These are phyloP conservation scores for Ophonus ardosiacus DNA, from an alignment of 2,888 invertebrate genomes.

Conservation along the genomic window DNA sequence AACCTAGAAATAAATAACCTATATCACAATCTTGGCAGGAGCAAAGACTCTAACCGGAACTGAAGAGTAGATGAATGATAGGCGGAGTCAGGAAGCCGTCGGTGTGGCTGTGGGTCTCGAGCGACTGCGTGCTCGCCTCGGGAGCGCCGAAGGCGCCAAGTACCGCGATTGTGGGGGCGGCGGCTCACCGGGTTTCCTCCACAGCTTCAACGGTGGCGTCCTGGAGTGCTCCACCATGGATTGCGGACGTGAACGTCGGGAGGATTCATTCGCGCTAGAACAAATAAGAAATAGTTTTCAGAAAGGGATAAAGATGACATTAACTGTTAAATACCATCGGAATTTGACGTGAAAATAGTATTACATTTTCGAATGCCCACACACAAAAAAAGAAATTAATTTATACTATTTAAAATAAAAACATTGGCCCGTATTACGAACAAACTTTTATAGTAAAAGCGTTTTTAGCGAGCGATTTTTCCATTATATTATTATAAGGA, in stretches of 20 bases:
- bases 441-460: too few species aligned
- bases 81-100: not conserved
- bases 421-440: too few species aligned
- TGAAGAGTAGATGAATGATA: slow-evolving; percentile 13
- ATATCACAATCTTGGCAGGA: slow-evolving; percentile 37
- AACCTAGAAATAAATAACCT: slow-evolving; percentile 46
- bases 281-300: not conserved
- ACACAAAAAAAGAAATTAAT: not conserved
- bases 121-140: slow-evolving; percentile 72
- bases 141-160: slow-evolving; percentile 69
- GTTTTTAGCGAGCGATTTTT: too few species aligned
- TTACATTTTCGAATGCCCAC: not conserved
- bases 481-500: too few species aligned
- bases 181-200: slow-evolving; percentile 72
- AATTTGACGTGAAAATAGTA: not conserved
- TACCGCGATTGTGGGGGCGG: slow-evolving; percentile 70
- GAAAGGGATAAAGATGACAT: not conserved
- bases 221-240: slow-evolving; percentile 67
- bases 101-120: slow-evolving; percentile 63
- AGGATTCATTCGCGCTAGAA: slow-evolving; percentile 73
- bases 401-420: too few species aligned
- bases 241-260: slow-evolving; percentile 70
- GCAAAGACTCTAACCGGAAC: slow-evolving; percentile 10
- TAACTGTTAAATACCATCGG: slow-evolving; percentile 1
- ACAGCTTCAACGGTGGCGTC: slow-evolving; percentile 69